A percentile compares a stretch with the other conserved stretches of the same genome.
phyloP scores from a whole-genome alignment of 2,888 invertebrate species.

The Periphyllus acericola region DNA sequence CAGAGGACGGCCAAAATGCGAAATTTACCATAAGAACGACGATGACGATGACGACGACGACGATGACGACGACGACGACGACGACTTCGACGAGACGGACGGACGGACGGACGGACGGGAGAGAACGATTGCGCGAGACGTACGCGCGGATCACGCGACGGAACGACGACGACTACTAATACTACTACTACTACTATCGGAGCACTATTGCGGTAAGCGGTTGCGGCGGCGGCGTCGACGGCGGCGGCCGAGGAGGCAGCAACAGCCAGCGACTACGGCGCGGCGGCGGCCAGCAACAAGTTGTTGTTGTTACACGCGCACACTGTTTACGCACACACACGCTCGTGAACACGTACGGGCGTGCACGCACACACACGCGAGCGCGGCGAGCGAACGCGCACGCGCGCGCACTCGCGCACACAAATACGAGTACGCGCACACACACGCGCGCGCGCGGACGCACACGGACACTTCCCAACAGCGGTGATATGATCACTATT shows the following conservation, averaged over 20 bases:
- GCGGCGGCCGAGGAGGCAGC: neutral
- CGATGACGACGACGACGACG: neutral
- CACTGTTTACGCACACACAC: neutral
- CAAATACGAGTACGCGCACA: neutral
- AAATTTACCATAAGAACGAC: neutral
- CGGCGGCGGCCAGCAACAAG: constrained; percentile 58
- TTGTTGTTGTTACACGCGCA: constrained; percentile 49
- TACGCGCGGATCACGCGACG: too few relatives aligned
- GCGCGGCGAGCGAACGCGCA: neutral
- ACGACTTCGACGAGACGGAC: too few relatives aligned
- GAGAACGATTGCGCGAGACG: too few relatives aligned
- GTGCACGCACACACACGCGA: neutral
- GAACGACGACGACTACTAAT: too few relatives aligned
- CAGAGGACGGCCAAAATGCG: neutral
- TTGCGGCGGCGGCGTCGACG: too few relatives aligned
- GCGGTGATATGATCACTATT: constrained; percentile 56
- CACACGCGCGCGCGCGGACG: neutral
- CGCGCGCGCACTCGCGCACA: neutral
- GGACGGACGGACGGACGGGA: too few relatives aligned
- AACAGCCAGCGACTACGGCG: neutral
- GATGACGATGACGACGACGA: too few relatives aligned
- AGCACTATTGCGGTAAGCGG: too few relatives aligned
- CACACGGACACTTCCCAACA: constrained; percentile 38
- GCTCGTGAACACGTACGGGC: neutral
- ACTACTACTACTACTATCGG: too few relatives aligned